These are phyloP conservation scores for Melanocharis versteri DNA, from an alignment of 2,113 vertebrate species.

Conservation along the genomic window DNA sequence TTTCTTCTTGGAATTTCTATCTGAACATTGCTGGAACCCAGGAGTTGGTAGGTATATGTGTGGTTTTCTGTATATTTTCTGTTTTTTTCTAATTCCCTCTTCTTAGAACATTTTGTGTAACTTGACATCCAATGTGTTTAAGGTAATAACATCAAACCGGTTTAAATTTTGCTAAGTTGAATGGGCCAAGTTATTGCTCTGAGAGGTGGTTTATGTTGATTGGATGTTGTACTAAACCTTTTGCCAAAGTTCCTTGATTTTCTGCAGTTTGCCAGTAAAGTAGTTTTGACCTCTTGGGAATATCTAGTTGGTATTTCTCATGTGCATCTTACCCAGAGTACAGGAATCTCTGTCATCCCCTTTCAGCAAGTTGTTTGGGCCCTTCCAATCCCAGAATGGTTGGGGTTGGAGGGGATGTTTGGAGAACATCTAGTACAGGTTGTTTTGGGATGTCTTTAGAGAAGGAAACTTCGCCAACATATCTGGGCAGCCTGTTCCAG, in stretches of 20 bases:
- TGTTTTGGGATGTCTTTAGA: neutral
- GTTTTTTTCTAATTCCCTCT: neutral
- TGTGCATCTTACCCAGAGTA: neutral
- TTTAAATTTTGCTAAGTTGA: neutral
- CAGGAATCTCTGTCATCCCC: neutral
- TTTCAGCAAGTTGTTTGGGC: neutral
- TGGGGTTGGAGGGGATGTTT: neutral
- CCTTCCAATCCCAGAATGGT: neutral
- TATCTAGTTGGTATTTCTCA: neutral
- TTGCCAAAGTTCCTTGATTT: neutral
- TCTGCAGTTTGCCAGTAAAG: neutral
- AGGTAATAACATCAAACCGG: neutral
- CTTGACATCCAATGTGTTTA: accelerated
- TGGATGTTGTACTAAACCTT: neutral
- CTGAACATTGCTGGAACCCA: neutral
- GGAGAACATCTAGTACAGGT: neutral
- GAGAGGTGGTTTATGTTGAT: neutral
- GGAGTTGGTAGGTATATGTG: no score
- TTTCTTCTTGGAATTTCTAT: neutral
- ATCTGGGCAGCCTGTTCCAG: neutral
- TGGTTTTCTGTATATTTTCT: neutral
- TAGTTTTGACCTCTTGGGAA: neutral
- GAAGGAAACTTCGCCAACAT: neutral
- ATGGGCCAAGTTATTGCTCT: neutral
- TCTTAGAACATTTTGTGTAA: neutral